Percentiles rank a stretch among this genome's conserved stretches.
phyloP scores from a whole-genome alignment of 2,888 invertebrate genomes.

The Sussaba pulchella region DNA sequence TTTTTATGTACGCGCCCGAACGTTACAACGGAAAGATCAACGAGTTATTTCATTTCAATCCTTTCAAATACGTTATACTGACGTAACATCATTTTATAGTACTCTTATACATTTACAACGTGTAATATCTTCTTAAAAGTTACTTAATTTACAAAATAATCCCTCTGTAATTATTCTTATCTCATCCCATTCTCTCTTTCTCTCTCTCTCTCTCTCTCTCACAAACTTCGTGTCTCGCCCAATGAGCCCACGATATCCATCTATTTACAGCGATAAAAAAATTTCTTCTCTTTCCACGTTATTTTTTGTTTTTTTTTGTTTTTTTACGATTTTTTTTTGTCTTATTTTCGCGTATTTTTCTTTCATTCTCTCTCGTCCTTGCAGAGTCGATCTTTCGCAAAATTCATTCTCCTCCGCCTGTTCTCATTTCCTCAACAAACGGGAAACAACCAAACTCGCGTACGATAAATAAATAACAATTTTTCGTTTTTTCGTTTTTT shows the following conservation, averaged over 20 bases:
- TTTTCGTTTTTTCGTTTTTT: background rate
- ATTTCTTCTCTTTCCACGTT: slow-evolving; percentile 30
- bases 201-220: slow-evolving; percentile 29
- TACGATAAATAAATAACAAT: slow-evolving; percentile 56
- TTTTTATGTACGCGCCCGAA: slow-evolving; percentile 44
- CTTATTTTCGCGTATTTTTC: too few relatives aligned
- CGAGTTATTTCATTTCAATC: slow-evolving; percentile 67
- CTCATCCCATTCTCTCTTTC: slow-evolving; percentile 65
- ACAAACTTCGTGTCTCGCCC: slow-evolving; percentile 41
- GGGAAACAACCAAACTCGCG: slow-evolving; percentile 17
- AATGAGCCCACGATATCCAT: slow-evolving; percentile 52
- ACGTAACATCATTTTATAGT: slow-evolving; percentile 82
- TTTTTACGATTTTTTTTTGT: slow-evolving; percentile 11
- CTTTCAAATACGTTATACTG: slow-evolving; percentile 76
- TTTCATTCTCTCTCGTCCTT: too few relatives aligned
- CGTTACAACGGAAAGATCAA: slow-evolving; percentile 75
- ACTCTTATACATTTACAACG: slow-evolving; percentile 81
- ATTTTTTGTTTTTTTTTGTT: background rate
- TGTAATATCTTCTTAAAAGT: slow-evolving; percentile 80
- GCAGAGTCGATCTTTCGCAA: slow-evolving; percentile 20
- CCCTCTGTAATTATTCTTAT: slow-evolving; percentile 67
- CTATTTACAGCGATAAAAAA: slow-evolving; percentile 66
- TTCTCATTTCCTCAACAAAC: slow-evolving; percentile 38
- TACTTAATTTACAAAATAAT: slow-evolving; percentile 68
- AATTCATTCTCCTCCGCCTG: slow-evolving; percentile 27